Percentiles rank a stretch among this genome's conserved stretches.
Conservation (phyloP, 2,797 vertebrate genomes). For the Darevskia mixta region DNA sequence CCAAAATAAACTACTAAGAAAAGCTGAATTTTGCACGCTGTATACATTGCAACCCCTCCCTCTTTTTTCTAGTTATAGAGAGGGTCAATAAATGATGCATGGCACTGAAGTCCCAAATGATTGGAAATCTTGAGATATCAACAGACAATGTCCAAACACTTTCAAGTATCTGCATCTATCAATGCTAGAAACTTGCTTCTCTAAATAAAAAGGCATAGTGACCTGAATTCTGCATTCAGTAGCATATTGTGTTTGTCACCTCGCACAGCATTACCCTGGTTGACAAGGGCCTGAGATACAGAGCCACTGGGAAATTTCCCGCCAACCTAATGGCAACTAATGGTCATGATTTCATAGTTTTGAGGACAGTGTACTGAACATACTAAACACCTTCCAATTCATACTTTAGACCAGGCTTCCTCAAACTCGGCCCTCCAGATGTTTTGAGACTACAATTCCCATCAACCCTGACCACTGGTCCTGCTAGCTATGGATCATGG, state of each 20-base stretch:
- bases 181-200: too few relatives aligned
- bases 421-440: too few relatives aligned
- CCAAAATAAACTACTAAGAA: not conserved
- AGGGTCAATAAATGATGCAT: not conserved
- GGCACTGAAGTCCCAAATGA: not conserved
- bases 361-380: not conserved
- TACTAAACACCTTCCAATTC: not conserved
- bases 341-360: not conserved
- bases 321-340: not conserved
- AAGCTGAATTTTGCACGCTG: not conserved
- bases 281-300: not conserved
- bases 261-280: not conserved
- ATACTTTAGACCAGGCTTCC: not conserved
- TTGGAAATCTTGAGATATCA: not conserved
- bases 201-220: not conserved
- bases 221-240: not conserved
- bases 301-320: not conserved
- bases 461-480: too few relatives aligned
- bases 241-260: too few relatives aligned
- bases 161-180: not conserved
- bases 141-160: not conserved
- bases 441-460: too few relatives aligned
- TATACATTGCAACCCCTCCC: too few relatives aligned
- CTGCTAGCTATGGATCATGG: too few relatives aligned
- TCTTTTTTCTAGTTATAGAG: too few relatives aligned